Base-by-base conservation (phyloP, 2,113 vertebrate species). In the Lagopus muta region DNA sequence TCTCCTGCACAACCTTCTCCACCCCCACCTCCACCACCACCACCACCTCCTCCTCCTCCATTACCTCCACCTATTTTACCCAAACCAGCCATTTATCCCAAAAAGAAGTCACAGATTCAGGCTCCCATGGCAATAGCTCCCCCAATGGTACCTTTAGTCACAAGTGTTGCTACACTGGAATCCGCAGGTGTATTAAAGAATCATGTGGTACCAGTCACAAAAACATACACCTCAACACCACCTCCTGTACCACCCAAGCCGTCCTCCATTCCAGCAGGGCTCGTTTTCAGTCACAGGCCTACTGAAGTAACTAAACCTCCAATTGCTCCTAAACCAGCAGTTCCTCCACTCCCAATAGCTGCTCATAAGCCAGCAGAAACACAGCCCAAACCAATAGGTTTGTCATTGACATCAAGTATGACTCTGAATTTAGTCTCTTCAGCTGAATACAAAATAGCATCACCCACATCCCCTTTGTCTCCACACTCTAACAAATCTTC, bases 161-260 rank as follows among this genome's bases (percentile, higher is more conserved):
- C 97, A 71, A 93, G 86, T 93, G 83, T 97, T 93, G 90, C 96
- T 96, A 54, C 90, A 40, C 43, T 95, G 79, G 95, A 96, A 34
- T 92, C 97, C 80, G 74, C 93, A 95, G 36, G 95, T 83, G 36
- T 78, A 20, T 50, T 94, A 69, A 98, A 97, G 95, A 98, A 96
- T 79, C 93, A 94, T 73, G 95, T 97, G 32, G 86, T 94, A 82
- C 95, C 98, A 91, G 64, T 95, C 69, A 97, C 98, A 93, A 99
- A 98, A 96, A 86, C 93, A 64, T 95, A 89, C 48, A 95, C 98
- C 38, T 94, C 98, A 34, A 95, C 97, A 88, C 99, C 99, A 87
- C 99, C 99, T 88, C 99, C 99, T 71, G 98, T 99, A 75, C 99
- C 99, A 89, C 99, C 99, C 50, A 99, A 99, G 89, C 99, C 99